Evolutionary conservation across 2,113 vertebrate species (phyloP).

Genomic region (Crotophaga sulcirostris): DNA sequence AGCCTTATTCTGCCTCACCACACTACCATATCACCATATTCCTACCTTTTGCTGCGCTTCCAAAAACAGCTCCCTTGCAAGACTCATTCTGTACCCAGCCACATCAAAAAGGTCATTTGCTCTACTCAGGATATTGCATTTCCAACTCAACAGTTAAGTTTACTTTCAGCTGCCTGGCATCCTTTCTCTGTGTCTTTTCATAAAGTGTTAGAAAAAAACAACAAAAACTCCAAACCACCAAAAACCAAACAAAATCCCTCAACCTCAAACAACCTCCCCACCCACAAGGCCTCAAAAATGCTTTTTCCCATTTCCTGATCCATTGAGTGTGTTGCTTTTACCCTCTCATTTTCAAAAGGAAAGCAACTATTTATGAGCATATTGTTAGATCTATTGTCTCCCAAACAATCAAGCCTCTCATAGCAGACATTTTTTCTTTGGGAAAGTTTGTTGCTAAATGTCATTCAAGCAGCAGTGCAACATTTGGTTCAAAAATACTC

Average conservation of each 20-base stretch:
- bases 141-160: neutral
- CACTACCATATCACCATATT: neutral
- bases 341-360: neutral
- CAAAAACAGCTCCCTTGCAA: neutral
- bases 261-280: neutral
- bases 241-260: neutral
- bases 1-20: neutral
- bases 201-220: neutral
- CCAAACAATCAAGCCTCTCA: neutral
- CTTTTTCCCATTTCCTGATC: neutral
- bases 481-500: neutral
- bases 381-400: neutral
- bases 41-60: neutral
- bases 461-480: neutral
- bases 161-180: neutral
- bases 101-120: neutral
- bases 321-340: neutral
- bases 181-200: neutral
- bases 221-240: neutral
- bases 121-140: neutral
- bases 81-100: neutral
- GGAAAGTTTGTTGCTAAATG: neutral
- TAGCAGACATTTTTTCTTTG: neutral
- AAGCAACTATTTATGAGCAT: neutral
- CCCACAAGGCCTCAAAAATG: neutral